Conservation (phyloP, 1,140 invertebrate species). For the Lepidostoma basale region DNA sequence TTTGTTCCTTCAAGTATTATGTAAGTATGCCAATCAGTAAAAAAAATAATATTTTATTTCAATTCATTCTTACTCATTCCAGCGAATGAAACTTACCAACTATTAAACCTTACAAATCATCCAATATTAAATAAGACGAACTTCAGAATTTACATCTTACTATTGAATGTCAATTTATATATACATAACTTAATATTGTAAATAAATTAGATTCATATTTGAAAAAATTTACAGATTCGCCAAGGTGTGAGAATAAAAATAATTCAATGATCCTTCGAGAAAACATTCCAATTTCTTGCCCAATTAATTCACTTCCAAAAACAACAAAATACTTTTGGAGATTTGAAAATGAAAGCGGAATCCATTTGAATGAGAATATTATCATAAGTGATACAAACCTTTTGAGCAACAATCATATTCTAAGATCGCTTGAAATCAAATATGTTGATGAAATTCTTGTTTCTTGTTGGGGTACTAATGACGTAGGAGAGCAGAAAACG, state of each 20-base stretch:
- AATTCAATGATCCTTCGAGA: slow-evolving; percentile 12
- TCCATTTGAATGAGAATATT: slow-evolving; percentile 20
- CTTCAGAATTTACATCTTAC: too few species aligned
- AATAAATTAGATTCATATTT: too few species aligned
- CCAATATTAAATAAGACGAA: too few species aligned
- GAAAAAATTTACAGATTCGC: slow-evolving; percentile 43
- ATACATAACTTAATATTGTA: too few species aligned
- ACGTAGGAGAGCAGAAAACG: slow-evolving; percentile 30
- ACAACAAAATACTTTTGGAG: slow-evolving; percentile 39
- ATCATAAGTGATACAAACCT: slow-evolving; percentile 22
- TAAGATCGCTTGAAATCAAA: slow-evolving; percentile 7
- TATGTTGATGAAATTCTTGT: slow-evolving; percentile 32
- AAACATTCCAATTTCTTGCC: slow-evolving; percentile 30
- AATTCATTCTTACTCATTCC: too few species aligned
- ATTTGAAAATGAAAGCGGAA: slow-evolving; percentile 30
- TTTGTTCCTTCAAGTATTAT: slow-evolving; percentile 34
- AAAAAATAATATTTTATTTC: too few species aligned
- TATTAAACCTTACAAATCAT: too few species aligned
- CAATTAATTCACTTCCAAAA: slow-evolving; percentile 29
- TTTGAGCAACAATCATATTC: slow-evolving; percentile 29
- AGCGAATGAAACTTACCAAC: too few species aligned
- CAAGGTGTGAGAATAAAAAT: slow-evolving; percentile 26
- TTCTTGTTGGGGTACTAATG: slow-evolving; percentile 37
- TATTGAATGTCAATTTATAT: too few species aligned
- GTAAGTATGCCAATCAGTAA: slow-evolving; percentile 24